phyloP scores from a whole-genome alignment of 2,888 invertebrate species.

The Pyrocoelia pectoralis region DNA sequence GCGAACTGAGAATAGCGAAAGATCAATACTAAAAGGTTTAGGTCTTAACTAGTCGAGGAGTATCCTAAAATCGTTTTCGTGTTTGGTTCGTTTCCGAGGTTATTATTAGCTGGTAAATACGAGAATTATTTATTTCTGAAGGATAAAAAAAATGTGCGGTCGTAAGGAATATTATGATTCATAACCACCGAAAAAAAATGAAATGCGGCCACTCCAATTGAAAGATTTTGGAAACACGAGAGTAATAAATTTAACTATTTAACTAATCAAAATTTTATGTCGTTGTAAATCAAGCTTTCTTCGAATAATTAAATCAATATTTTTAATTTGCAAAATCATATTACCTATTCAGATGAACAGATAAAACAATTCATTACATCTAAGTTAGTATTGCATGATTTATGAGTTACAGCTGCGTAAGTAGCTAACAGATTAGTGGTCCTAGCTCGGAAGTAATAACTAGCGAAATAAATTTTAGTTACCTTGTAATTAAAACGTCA shows the following conservation, averaged over 20 bases:
- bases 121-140: too few species aligned
- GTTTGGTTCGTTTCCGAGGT: too few species aligned
- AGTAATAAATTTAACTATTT: slow-evolving; percentile 17
- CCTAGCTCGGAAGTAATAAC: slow-evolving; percentile 16
- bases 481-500: slow-evolving; percentile 18
- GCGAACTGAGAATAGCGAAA: too few species aligned
- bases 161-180: too few species aligned
- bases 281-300: background rate
- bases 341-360: slow-evolving; percentile 4
- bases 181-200: too few species aligned
- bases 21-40: too few species aligned
- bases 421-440: slow-evolving; percentile 19
- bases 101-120: too few species aligned
- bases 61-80: too few species aligned
- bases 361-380: background rate
- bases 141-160: too few species aligned
- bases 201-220: too few species aligned
- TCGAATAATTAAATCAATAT: slow-evolving; percentile 7
- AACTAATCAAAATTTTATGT: slow-evolving; percentile 6
- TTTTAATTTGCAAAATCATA: slow-evolving; percentile 4
- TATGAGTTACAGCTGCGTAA: slow-evolving; percentile 15
- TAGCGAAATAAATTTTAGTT: slow-evolving; percentile 16
- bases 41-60: too few species aligned
- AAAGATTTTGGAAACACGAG: background rate
- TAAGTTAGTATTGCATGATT: slow-evolving; percentile 15